phyloP scores from a whole-genome alignment of 2,888 invertebrate species.

The Phrixothrix hirtus region DNA sequence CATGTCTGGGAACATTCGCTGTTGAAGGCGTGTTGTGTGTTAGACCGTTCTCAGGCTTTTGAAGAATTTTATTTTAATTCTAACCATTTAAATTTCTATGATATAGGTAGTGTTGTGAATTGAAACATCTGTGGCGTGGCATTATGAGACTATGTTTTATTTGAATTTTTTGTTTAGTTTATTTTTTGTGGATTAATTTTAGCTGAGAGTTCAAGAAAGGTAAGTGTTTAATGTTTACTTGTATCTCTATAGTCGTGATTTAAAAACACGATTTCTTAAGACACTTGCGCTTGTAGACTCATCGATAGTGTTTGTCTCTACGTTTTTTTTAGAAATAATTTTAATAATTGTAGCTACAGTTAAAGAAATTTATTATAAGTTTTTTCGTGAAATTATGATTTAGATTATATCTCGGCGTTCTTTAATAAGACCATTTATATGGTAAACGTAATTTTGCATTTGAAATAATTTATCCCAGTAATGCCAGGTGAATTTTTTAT shows the following conservation, averaged over 20 bases:
- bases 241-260: no score
- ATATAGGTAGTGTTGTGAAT: slow-evolving; percentile 10
- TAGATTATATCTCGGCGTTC: slow-evolving; percentile 14
- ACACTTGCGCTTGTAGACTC: no score
- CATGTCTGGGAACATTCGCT: slow-evolving; percentile 32
- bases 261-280: no score
- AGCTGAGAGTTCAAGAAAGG: neutral
- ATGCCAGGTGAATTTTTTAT: slow-evolving; percentile 9
- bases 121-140: neutral
- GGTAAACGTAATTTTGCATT: slow-evolving; percentile 18
- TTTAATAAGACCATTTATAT: slow-evolving; percentile 21
- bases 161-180: neutral
- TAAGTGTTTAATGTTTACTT: slow-evolving; percentile 2
- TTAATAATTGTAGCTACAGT: neutral
- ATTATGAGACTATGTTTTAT: slow-evolving; percentile 1
- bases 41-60: slow-evolving; percentile 25
- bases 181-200: slow-evolving; percentile 9
- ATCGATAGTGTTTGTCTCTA: no score
- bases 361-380: slow-evolving; percentile 4
- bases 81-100: slow-evolving; percentile 4
- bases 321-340: no score
- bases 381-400: slow-evolving; percentile 16
- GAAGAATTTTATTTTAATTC: slow-evolving; percentile 24
- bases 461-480: slow-evolving; percentile 11
- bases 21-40: slow-evolving; percentile 30